phyloP scores from a whole-genome alignment of 2,888 invertebrate genomes.

The Cynaeus angustus region DNA sequence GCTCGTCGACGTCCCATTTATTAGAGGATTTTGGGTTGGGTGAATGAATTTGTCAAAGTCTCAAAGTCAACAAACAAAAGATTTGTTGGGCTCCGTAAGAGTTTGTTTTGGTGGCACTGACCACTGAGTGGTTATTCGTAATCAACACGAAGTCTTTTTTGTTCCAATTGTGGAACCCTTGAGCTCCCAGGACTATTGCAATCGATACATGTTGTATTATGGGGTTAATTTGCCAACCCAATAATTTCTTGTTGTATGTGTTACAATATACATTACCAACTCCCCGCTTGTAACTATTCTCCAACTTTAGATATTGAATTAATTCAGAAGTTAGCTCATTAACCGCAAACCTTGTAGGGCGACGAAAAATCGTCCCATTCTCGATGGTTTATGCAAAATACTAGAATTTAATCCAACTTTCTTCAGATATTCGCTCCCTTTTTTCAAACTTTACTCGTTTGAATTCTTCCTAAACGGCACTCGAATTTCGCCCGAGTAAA shows the following conservation, averaged over 20 bases:
- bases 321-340: constrained; percentile 41
- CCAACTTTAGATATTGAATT: constrained; percentile 33
- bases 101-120: no score
- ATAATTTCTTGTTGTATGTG: constrained; percentile 37
- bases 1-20: constrained; percentile 7
- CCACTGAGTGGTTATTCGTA: no score
- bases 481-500: constrained; percentile 1
- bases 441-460: constrained; percentile 40
- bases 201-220: constrained; percentile 23
- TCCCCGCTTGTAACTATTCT: constrained; percentile 15
- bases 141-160: not conserved
- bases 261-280: constrained; percentile 39
- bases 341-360: constrained; percentile 15
- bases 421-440: constrained; percentile 1
- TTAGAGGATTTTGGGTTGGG: not conserved
- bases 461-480: constrained; percentile 26
- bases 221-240: constrained; percentile 37
- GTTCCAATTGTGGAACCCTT: not conserved
- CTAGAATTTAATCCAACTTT: constrained; percentile 35
- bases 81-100: not conserved
- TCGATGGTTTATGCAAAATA: constrained; percentile 20
- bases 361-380: constrained; percentile 27
- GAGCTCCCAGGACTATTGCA: not conserved
- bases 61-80: not conserved
- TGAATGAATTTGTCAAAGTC: not conserved